Evolutionary conservation across 1,140 invertebrate species (phyloP).

Genomic region (Pomphorhynchus laevis): DNA sequence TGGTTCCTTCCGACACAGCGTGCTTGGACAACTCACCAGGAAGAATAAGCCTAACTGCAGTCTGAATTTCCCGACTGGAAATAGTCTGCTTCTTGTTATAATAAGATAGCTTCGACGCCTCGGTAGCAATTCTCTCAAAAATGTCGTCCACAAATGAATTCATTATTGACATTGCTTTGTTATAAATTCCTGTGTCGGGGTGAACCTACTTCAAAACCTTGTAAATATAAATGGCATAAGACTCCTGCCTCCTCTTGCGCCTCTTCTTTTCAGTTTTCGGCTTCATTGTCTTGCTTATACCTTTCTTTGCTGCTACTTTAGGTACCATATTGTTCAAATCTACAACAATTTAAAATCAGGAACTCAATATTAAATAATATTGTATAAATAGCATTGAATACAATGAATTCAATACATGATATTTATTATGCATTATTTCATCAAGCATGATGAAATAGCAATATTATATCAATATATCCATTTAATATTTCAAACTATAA

Average conservation of each 20-base stretch:
- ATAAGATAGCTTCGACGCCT: constrained; percentile 16
- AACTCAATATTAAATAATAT: too few relatives aligned
- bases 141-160: constrained; percentile 21
- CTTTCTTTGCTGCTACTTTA: constrained; percentile 20
- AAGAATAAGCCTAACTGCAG: constrained; percentile 26
- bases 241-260: constrained; percentile 5
- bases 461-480: too few relatives aligned
- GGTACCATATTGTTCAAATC: too few relatives aligned
- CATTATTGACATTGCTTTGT: constrained; percentile 18
- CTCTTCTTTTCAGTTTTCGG: constrained; percentile 3
- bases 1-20: constrained; percentile 26
- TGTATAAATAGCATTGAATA: too few relatives aligned
- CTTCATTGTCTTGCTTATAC: constrained; percentile 1
- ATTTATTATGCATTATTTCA: too few relatives aligned
- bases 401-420: too few relatives aligned
- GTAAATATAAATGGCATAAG: constrained; percentile 26
- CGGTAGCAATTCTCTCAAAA: constrained; percentile 19
- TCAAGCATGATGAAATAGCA: too few relatives aligned
- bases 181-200: constrained; percentile 30
- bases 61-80: constrained; percentile 27
- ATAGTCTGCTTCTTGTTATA: constrained; percentile 21
- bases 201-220: constrained; percentile 34
- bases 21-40: constrained; percentile 29
- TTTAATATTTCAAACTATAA: too few relatives aligned
- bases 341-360: too few relatives aligned